These are phyloP conservation scores for Scarus forsteni DNA, from an alignment of 2,797 vertebrate genomes.

Conservation along the genomic window DNA sequence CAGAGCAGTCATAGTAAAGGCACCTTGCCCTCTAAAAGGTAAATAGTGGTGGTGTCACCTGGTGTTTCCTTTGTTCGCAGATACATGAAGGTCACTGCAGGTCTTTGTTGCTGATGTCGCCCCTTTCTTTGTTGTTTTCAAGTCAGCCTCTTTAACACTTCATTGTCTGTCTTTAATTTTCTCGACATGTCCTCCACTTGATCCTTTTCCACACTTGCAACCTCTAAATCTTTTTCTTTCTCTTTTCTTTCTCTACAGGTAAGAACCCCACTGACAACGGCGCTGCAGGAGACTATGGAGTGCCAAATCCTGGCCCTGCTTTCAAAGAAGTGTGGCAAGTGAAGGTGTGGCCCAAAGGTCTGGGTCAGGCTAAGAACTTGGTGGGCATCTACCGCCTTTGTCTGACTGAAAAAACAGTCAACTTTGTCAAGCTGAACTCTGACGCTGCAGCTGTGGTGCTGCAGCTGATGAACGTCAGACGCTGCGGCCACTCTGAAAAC, in stretches of 20 bases:
- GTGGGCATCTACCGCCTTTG: conserved; percentile 88
- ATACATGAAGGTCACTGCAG: conserved; percentile 48
- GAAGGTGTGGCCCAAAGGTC: conserved; percentile 88
- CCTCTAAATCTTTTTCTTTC: conserved; percentile 13
- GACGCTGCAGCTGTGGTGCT: conserved; percentile 86
- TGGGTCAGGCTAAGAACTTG: conserved; percentile 87
- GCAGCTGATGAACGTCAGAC: conserved; percentile 89
- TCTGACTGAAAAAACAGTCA: conserved; percentile 87
- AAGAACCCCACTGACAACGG: conserved; percentile 74
- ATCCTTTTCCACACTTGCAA: not conserved
- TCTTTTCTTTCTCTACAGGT: conserved; percentile 70
- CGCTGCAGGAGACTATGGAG: conserved; percentile 76
- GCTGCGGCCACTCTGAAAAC: conserved; percentile 89
- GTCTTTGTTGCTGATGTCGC: conserved; percentile 32
- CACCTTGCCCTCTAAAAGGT: conserved; percentile 41
- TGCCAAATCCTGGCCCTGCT: conserved; percentile 82
- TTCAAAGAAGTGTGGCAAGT: conserved; percentile 92
- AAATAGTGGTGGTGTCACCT: conserved; percentile 67
- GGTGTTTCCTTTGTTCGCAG: conserved; percentile 34
- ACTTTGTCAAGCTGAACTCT: conserved; percentile 88
- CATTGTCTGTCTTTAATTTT: not conserved
- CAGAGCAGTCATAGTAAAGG: conserved; percentile 49
- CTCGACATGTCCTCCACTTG: not conserved
- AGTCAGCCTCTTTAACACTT: conserved; percentile 2
- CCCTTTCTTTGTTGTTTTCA: conserved; percentile 7